phyloP scores from a whole-genome alignment of 2,113 vertebrate species.

The Bombycilla garrulus region DNA sequence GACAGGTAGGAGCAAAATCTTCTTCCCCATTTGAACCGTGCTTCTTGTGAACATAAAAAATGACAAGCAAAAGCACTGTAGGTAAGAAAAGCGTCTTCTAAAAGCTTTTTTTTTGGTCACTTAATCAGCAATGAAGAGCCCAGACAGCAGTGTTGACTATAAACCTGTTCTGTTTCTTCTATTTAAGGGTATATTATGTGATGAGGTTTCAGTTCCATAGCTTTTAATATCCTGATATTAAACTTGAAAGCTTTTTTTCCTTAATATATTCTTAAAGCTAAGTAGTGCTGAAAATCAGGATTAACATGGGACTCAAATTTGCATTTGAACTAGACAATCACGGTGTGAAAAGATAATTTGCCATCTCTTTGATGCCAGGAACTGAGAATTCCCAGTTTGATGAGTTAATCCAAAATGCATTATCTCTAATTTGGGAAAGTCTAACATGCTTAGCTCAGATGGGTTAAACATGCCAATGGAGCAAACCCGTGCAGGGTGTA shows the following conservation, averaged over 20 bases:
- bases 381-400: constrained; percentile 40
- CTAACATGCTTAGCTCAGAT: not conserved
- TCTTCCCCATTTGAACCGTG: not conserved
- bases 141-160: not conserved
- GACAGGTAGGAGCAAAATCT: not conserved
- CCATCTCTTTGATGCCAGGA: constrained; percentile 21
- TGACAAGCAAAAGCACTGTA: not conserved
- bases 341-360: not conserved
- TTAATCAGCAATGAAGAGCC: not conserved
- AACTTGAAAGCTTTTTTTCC: constrained; percentile 23
- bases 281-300: constrained; percentile 52
- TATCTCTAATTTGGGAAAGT: constrained; percentile 38
- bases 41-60: not conserved
- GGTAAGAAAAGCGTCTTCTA: not conserved
- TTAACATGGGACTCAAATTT: constrained; percentile 30
- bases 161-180: not conserved
- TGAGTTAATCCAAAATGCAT: constrained; percentile 28
- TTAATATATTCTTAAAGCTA: constrained; percentile 33
- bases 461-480: not conserved
- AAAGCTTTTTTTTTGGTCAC: not conserved
- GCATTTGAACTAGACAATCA: constrained; percentile 36
- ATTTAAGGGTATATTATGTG: not conserved
- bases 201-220: not conserved
- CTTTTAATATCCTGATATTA: constrained; percentile 26
- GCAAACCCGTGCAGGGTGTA: not conserved